These are phyloP conservation scores for Pseudomyrmex sp. DNA, from an alignment of 1,140 invertebrate species.

Conservation along the genomic window DNA sequence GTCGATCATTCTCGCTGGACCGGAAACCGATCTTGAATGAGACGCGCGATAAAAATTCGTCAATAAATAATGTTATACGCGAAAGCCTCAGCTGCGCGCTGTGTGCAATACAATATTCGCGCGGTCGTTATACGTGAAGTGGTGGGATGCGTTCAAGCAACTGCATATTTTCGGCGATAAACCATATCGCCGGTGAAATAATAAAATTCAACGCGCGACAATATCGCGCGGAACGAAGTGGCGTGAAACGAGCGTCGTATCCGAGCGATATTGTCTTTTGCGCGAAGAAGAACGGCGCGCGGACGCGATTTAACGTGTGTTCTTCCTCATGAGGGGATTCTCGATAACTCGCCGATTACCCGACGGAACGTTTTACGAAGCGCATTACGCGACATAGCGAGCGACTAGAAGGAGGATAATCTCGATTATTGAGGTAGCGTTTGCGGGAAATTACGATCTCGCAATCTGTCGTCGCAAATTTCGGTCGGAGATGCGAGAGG, in stretches of 20 bases:
- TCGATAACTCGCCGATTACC: slow-evolving; percentile 55
- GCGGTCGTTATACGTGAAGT: neutral
- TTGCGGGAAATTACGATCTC: slow-evolving; percentile 30
- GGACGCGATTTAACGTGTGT: slow-evolving; percentile 39
- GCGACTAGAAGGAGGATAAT: slow-evolving; percentile 39
- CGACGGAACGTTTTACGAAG: slow-evolving; percentile 51
- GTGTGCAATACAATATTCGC: neutral
- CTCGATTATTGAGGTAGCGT: slow-evolving; percentile 44
- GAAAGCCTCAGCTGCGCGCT: neutral
- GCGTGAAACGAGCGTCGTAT: neutral
- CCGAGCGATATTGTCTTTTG: slow-evolving; percentile 28
- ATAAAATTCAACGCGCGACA: slow-evolving; percentile 54
- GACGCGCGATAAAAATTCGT: slow-evolving; percentile 52
- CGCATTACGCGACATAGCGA: slow-evolving; percentile 45
- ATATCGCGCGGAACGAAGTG: neutral
- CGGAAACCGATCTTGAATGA: slow-evolving; percentile 30
- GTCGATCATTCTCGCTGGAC: slow-evolving; percentile 1
- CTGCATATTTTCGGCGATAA: slow-evolving; percentile 32
- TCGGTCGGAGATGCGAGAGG: neutral
- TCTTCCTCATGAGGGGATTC: slow-evolving; percentile 19
- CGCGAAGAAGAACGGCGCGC: slow-evolving; percentile 27
- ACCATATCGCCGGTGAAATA: slow-evolving; percentile 52
- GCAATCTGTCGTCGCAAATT: slow-evolving; percentile 42
- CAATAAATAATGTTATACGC: slow-evolving; percentile 30
- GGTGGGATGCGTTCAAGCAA: neutral